phyloP scores from a whole-genome alignment of 2,113 vertebrate genomes.

The Hippocampus comes region DNA sequence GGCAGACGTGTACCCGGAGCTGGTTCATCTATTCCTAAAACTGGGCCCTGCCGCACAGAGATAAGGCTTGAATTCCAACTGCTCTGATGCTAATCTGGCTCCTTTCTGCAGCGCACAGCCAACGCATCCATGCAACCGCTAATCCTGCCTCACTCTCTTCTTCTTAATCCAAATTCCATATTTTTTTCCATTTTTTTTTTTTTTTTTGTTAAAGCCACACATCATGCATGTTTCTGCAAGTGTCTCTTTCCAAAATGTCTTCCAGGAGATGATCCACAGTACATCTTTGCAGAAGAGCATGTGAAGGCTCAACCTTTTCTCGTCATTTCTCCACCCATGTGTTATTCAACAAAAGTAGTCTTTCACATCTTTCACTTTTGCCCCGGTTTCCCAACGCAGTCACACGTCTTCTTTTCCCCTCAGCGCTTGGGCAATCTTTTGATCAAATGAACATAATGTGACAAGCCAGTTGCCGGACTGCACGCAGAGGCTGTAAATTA shows the following conservation, averaged over 20 bases:
- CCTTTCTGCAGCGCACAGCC: constrained; percentile 40
- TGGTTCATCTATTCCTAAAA: constrained; percentile 46
- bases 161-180: neutral
- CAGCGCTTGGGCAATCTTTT: constrained; percentile 7
- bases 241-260: constrained; percentile 10
- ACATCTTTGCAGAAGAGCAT: constrained; percentile 11
- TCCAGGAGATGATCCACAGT: constrained; percentile 10
- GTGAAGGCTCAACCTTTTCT: constrained; percentile 12
- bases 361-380: constrained; percentile 26
- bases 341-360: constrained; percentile 3
- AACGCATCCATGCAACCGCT: constrained; percentile 35
- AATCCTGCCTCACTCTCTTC: constrained; percentile 33
- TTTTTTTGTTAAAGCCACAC: neutral
- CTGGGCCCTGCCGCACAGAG: constrained; percentile 54
- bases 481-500: constrained; percentile 17
- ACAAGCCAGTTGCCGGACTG: neutral
- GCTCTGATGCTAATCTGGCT: constrained; percentile 67
- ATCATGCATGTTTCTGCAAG: neutral
- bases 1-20: constrained; percentile 37
- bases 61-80: constrained; percentile 67
- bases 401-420: neutral
- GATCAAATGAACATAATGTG: neutral
- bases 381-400: constrained; percentile 12
- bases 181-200: neutral
- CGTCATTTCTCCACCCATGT: constrained; percentile 13